Conservation (phyloP, 1,140 invertebrate species). For the Agrilus planipennis region DNA sequence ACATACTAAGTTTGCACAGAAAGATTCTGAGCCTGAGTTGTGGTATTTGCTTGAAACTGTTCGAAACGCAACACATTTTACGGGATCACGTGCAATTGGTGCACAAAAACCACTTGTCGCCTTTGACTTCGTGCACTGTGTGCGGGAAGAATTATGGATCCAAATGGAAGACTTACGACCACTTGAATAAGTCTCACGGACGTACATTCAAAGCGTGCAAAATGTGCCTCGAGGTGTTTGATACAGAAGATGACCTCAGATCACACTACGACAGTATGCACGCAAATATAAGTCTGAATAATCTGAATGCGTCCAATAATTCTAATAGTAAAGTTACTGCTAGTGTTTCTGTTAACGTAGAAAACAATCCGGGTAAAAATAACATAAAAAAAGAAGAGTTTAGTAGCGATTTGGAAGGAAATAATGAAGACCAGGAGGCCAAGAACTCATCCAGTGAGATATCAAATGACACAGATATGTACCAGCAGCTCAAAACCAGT, state of each 20-base stretch:
- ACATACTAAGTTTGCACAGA: constrained; percentile 41
- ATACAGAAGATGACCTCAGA: constrained; percentile 37
- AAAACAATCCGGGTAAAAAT: constrained; percentile 6
- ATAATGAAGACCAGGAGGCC: constrained; percentile 9
- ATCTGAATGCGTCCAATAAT: too few species aligned
- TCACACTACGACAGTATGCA: constrained; percentile 38
- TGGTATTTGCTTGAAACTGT: constrained; percentile 44
- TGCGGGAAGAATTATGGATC: constrained; percentile 49
- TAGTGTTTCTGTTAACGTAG: too few species aligned
- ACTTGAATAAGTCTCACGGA: constrained; percentile 48
- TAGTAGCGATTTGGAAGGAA: constrained; percentile 7
- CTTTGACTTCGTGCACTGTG: constrained; percentile 44
- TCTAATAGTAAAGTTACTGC: too few species aligned
- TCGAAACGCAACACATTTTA: constrained; percentile 44
- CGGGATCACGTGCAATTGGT: constrained; percentile 42
- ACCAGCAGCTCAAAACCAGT: not conserved
- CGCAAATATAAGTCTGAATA: constrained; percentile 13
- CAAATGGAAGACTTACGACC: constrained; percentile 48
- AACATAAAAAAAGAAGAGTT: constrained; percentile 6
- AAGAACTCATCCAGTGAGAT: constrained; percentile 9
- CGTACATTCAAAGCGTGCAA: constrained; percentile 46
- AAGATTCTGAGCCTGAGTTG: constrained; percentile 46
- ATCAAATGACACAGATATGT: constrained; percentile 10
- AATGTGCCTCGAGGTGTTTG: constrained; percentile 45
- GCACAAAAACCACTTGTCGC: constrained; percentile 38